Evolutionary conservation across 1,140 invertebrate genomes (phyloP).

Genomic region (Scaptomyza graminum): DNA sequence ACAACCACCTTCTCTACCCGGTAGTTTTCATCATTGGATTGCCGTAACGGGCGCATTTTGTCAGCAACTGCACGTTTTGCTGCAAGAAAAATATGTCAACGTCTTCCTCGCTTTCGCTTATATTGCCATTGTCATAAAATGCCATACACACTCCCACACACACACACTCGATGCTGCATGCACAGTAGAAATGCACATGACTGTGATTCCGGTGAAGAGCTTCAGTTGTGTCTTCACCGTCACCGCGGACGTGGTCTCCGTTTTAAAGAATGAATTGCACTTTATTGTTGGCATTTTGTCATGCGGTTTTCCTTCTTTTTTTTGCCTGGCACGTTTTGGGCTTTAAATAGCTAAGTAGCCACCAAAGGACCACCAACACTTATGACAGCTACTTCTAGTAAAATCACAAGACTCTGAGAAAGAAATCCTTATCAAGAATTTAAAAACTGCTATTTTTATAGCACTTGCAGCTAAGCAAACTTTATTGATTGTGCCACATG

Average conservation of each 20-base stretch:
- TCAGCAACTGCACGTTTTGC: constrained; percentile 67
- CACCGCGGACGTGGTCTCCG: constrained; percentile 50
- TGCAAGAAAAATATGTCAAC: constrained; percentile 71
- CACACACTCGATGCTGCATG: constrained; percentile 1
- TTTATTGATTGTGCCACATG: too few relatives aligned
- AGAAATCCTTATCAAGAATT: neutral
- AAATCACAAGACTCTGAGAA: neutral
- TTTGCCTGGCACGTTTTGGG: constrained; percentile 48
- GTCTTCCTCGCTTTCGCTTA: constrained; percentile 68
- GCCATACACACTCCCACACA: constrained; percentile 25
- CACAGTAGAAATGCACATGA: constrained; percentile 31
- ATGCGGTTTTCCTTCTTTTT: constrained; percentile 29
- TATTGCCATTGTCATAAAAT: constrained; percentile 82
- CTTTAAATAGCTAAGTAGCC: constrained; percentile 58
- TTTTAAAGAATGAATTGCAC: constrained; percentile 76
- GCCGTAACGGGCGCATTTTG: constrained; percentile 77
- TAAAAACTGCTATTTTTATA: too few relatives aligned
- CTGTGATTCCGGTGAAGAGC: constrained; percentile 57
- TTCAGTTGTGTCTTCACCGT: constrained; percentile 29
- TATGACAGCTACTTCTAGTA: neutral
- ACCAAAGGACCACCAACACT: constrained; percentile 1
- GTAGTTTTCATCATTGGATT: constrained; percentile 69
- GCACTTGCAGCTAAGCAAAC: too few relatives aligned
- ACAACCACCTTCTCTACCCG: constrained; percentile 3
- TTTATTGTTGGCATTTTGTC: constrained; percentile 75